Evolutionary conservation across 2,888 invertebrate genomes (phyloP).

Genomic region (Drosophila neoperkinsi): DNA sequence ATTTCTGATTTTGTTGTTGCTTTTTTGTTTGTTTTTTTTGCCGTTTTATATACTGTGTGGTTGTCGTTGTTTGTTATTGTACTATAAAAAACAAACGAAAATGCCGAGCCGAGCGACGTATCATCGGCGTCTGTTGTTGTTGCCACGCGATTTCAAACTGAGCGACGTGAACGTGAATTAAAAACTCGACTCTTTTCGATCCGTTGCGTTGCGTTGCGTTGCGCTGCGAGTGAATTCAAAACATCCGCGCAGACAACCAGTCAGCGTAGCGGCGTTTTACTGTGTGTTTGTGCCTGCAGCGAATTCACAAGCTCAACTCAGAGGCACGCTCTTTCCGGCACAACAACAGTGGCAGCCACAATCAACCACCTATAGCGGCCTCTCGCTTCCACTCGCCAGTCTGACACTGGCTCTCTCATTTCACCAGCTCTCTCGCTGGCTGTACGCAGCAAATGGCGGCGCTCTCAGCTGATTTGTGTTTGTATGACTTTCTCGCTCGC

Average conservation of each 20-base stretch:
- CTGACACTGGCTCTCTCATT: slow-evolving; percentile 29
- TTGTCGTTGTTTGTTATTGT: slow-evolving; percentile 21
- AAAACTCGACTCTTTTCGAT: slow-evolving; percentile 35
- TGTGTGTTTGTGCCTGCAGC: slow-evolving; percentile 60
- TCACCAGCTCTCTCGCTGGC: slow-evolving; percentile 28
- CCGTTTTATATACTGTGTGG: slow-evolving; percentile 3
- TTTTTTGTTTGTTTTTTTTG: background rate
- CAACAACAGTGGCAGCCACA: slow-evolving; percentile 7
- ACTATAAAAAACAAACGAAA: slow-evolving; percentile 47
- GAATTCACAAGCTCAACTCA: slow-evolving; percentile 36
- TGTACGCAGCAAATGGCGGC: slow-evolving; percentile 69
- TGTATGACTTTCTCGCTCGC: slow-evolving; percentile 61
- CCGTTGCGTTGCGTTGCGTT: slow-evolving; percentile 14
- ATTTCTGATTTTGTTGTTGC: background rate
- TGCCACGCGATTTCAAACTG: slow-evolving; percentile 56
- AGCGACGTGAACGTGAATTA: slow-evolving; percentile 35
- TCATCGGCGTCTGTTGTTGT: slow-evolving; percentile 52
- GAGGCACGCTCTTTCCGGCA: slow-evolving; percentile 28
- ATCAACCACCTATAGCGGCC: slow-evolving; percentile 39
- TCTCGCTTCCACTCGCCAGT: slow-evolving; percentile 29
- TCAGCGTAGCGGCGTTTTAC: slow-evolving; percentile 70
- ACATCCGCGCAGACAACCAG: slow-evolving; percentile 67
- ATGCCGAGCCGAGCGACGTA: slow-evolving; percentile 37
- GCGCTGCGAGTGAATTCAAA: slow-evolving; percentile 29
- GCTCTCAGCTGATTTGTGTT: slow-evolving; percentile 75